A percentile compares a stretch with the other conserved stretches of the same genome.
phyloP scores from a whole-genome alignment of 1,140 invertebrate species.

The Drosophila pseudoobscura region DNA sequence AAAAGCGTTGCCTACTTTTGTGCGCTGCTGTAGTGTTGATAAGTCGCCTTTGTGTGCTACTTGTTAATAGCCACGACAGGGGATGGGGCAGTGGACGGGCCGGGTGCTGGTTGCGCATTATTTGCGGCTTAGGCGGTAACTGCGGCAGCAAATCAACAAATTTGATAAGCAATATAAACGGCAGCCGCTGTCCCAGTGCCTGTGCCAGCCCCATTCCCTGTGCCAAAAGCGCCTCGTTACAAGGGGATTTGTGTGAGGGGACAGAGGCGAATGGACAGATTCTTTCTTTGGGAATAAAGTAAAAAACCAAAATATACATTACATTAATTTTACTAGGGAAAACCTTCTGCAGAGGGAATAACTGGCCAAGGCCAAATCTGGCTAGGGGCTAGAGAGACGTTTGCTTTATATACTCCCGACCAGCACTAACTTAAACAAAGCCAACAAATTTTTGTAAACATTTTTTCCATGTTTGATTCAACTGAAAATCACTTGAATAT shows the following conservation, averaged over 20 bases:
- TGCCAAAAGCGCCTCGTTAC: constrained; percentile 47
- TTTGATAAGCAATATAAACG: constrained; percentile 80
- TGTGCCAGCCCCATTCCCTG: background rate
- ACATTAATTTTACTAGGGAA: background rate
- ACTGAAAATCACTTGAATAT: constrained; percentile 7
- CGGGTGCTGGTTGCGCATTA: constrained; percentile 57
- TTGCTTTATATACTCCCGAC: background rate
- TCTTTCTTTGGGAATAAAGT: constrained; percentile 13
- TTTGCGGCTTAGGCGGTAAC: constrained; percentile 71
- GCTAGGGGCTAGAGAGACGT: no score
- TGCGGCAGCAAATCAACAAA: constrained; percentile 78
- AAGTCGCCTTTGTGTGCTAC: constrained; percentile 73
- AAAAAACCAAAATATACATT: constrained; percentile 16
- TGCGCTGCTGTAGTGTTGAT: constrained; percentile 71
- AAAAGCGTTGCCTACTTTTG: constrained; percentile 66
- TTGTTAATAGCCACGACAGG: constrained; percentile 67
- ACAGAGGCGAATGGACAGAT: constrained; percentile 16
- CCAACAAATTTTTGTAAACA: background rate
- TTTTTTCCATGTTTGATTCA: background rate
- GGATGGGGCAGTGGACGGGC: background rate
- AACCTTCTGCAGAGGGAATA: background rate
- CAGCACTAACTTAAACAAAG: background rate
- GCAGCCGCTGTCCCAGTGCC: constrained; percentile 9
- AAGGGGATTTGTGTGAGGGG: constrained; percentile 59
- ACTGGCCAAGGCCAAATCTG: background rate